Base-by-base conservation (phyloP, 2,888 invertebrate genomes). In the Drosophila pseudotakahashii region DNA sequence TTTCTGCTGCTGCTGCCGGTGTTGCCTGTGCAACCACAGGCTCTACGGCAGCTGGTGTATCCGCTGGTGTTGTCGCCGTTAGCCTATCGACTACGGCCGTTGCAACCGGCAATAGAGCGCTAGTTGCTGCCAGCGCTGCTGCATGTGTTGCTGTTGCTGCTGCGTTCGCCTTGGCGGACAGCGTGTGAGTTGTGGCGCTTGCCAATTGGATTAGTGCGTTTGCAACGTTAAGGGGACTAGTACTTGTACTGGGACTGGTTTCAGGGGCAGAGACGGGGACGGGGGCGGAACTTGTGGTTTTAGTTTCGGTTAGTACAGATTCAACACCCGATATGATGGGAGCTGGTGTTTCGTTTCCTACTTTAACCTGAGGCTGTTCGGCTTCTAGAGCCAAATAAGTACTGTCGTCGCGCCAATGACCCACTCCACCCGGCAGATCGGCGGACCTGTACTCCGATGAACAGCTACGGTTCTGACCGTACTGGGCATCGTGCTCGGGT, bases 381-480 rank as follows among this genome's bases (percentile, higher is more conserved):
- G 93, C 93, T 91, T 95, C 95, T 87, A 93, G 90, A 84, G 95
- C 93, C 84, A 96, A 92, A 88, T 96, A 96, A 53, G 96, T 96
- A 89, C 96, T 96, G 90, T 96, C 94, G 90, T 96, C 96, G 90
- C 94, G 94, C 96, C 96, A 96, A 90, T 95, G 95, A 91, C 96
- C 96, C 81, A 96, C 94, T 60, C 96, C 96, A 72, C 96, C 96
- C 7, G 96, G 96, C 76, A 96, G 92, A 92, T 96, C 95, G 89
- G 95, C 94, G 52, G 95, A 94, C 82, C 95, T 93, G 84, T 94
- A 94, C 88, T 94, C 94, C 13, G 95, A 94, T 39, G 92, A 92
- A 51, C 93, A 94, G 72, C 81, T 90, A 42, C 82, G 81, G 66
- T 87, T 83, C 41, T 78, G 76, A 37, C 77, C 82, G 16, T 70